A percentile compares a stretch with the other conserved stretches of the same genome.
Conservation (phyloP, 2,888 invertebrate species). For the Ophion costatus region DNA sequence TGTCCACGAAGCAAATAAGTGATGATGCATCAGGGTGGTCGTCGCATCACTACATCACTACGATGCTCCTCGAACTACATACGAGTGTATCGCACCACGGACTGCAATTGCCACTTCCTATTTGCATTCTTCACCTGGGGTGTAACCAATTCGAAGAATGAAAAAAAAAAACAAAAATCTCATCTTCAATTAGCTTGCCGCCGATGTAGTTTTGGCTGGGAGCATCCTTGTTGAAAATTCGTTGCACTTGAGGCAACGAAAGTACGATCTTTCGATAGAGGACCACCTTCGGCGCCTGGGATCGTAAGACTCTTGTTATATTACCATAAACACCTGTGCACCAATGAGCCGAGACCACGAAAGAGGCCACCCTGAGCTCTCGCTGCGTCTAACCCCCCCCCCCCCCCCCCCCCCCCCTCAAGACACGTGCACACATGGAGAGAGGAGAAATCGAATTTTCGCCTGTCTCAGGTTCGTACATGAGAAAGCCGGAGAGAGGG, state of each 20-base stretch:
- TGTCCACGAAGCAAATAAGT: slow-evolving; percentile 27
- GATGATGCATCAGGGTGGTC: slow-evolving; percentile 74
- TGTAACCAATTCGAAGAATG: no score
- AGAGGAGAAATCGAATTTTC: slow-evolving; percentile 68
- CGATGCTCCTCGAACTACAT: background rate
- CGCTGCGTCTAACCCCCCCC: slow-evolving; percentile 56
- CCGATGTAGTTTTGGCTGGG: no score
- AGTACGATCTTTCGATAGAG: slow-evolving; percentile 71
- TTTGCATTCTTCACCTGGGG: no score
- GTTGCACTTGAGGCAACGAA: slow-evolving; percentile 58
- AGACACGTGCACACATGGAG: slow-evolving; percentile 69
- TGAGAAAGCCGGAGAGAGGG: slow-evolving; percentile 63
- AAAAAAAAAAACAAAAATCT: no score
- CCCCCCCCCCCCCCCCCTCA: slow-evolving; percentile 65
- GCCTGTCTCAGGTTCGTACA: slow-evolving; percentile 63
- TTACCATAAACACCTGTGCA: slow-evolving; percentile 78
- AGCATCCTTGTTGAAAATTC: background rate
- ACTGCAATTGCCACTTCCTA: no score
- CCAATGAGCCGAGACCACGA: slow-evolving; percentile 12
- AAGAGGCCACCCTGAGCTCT: slow-evolving; percentile 69
- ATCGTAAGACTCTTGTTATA: slow-evolving; percentile 70
- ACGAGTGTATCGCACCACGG: background rate
- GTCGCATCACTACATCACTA: slow-evolving; percentile 10
- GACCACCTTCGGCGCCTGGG: slow-evolving; percentile 73
- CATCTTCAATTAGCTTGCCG: background rate